These are phyloP conservation scores for Drosophila mimica DNA, from an alignment of 2,888 invertebrate species.

Conservation along the genomic window DNA sequence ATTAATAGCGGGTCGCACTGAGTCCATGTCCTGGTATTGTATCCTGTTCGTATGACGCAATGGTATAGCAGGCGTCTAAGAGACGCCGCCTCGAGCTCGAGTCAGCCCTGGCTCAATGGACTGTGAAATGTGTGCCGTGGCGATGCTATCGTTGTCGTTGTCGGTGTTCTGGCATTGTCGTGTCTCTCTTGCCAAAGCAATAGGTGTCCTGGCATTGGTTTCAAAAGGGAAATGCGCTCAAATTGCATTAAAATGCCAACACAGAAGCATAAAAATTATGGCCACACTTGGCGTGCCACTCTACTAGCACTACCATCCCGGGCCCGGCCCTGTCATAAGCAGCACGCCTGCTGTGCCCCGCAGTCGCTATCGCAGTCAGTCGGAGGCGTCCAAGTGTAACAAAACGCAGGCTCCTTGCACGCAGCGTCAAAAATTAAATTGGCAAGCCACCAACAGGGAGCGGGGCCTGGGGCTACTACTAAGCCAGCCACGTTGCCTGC, in stretches of 20 bases:
- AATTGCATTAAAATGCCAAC: slow-evolving; percentile 81
- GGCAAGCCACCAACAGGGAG: slow-evolving; percentile 80
- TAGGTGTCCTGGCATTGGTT: slow-evolving; percentile 81
- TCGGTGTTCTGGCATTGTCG: slow-evolving; percentile 53
- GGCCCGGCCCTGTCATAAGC: slow-evolving; percentile 68
- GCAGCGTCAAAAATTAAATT: slow-evolving; percentile 83
- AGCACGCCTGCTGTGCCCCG: slow-evolving; percentile 70
- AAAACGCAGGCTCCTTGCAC: slow-evolving; percentile 73
- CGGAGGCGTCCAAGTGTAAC: slow-evolving; percentile 81
- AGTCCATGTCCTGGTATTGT: slow-evolving; percentile 26
- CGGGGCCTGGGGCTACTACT: slow-evolving; percentile 31
- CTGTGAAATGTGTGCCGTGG: slow-evolving; percentile 78
- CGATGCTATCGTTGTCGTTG: slow-evolving; percentile 13
- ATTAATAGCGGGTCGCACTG: slow-evolving; percentile 56
- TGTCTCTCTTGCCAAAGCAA: slow-evolving; percentile 72
- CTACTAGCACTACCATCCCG: slow-evolving; percentile 11
- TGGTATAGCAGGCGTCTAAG: slow-evolving; percentile 59
- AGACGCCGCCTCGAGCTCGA: slow-evolving; percentile 60
- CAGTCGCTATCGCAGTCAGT: slow-evolving; percentile 45
- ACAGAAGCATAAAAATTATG: slow-evolving; percentile 79
- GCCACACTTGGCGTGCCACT: slow-evolving; percentile 72
- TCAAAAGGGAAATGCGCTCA: slow-evolving; percentile 81
- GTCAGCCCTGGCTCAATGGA: slow-evolving; percentile 69
- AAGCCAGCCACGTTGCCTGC: slow-evolving; percentile 52
- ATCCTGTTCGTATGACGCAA: slow-evolving; percentile 71